Percentiles rank a stretch among this genome's conserved stretches.
Conservation (phyloP, 2,113 vertebrate species). For the Equus przewalskii region DNA sequence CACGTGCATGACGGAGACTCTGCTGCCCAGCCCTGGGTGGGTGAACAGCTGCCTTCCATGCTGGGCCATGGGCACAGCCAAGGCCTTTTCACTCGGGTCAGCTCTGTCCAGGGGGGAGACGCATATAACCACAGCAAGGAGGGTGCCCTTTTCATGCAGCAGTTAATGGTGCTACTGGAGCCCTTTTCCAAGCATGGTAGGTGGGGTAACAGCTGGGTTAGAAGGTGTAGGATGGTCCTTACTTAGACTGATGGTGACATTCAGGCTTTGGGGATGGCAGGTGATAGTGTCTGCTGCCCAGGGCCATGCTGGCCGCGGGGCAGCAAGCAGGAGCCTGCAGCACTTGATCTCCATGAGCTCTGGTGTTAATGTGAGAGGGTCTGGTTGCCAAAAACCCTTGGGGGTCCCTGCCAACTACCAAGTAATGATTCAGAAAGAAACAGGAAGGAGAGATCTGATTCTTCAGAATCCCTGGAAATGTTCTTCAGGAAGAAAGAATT, state of each 20-base stretch:
- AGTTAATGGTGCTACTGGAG: background rate
- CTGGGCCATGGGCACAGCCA: background rate
- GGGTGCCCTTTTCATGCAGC: background rate
- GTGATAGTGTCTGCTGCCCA: background rate
- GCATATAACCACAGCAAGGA: background rate
- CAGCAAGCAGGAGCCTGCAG: background rate
- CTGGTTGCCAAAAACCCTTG: background rate
- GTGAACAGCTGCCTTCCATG: too few species aligned
- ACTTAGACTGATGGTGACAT: background rate
- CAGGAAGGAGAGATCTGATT: background rate
- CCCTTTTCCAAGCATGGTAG: background rate
- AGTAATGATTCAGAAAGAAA: background rate
- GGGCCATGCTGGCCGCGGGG: background rate
- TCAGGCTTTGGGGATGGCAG: background rate
- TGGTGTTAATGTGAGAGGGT: background rate
- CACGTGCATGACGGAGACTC: background rate
- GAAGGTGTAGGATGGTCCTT: background rate
- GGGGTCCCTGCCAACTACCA: background rate
- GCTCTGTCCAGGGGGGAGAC: background rate
- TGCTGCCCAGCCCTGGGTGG: background rate
- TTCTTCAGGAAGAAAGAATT: background rate
- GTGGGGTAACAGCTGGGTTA: background rate
- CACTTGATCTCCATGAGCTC: background rate
- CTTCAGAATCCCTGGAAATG: background rate
- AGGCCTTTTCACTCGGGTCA: fast-evolving